Conservation (phyloP, 1,140 invertebrate species). For the Panagrolaimus sp. region DNA sequence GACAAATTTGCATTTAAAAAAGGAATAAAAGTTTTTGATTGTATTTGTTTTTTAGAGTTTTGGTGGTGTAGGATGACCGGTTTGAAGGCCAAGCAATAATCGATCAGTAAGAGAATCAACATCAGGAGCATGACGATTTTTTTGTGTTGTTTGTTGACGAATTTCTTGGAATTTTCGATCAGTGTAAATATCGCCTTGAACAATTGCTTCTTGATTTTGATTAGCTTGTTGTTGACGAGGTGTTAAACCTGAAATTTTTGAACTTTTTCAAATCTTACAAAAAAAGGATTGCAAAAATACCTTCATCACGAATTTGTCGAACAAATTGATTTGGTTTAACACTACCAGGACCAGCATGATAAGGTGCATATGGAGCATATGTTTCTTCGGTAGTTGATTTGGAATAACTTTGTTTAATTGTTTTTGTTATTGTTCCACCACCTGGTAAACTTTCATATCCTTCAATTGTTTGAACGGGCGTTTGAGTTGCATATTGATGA, state of each 20-base stretch:
- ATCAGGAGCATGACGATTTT: conserved; percentile 24
- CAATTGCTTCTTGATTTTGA: conserved; percentile 40
- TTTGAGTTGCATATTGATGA: conserved; percentile 57
- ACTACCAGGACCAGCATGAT: conserved; percentile 32
- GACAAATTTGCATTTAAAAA: too few species aligned
- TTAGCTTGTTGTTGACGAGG: conserved; percentile 49
- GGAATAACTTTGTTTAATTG: conserved; percentile 47
- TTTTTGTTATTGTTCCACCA: conserved; percentile 41
- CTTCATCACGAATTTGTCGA: conserved; percentile 56
- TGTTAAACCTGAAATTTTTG: conserved; percentile 46
- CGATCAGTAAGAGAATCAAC: conserved; percentile 40
- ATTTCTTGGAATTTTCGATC: conserved; percentile 50
- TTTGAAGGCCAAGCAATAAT: conserved; percentile 37
- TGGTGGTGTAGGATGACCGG: conserved; percentile 25
- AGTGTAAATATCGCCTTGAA: conserved; percentile 35
- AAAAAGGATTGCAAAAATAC: conserved; percentile 26
- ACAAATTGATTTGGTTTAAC: conserved; percentile 45
- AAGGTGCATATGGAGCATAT: conserved; percentile 53
- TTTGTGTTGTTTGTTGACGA: conserved; percentile 36
- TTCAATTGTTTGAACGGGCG: conserved; percentile 44
- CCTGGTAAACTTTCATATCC: conserved; percentile 39
- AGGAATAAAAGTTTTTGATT: too few species aligned
- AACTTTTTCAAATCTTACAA: background rate
- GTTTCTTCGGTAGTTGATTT: conserved; percentile 43
- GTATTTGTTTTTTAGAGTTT: background rate